Evolutionary conservation across 1,140 invertebrate species (phyloP), one percentile per base, ranked within the genome.

Genomic region (Bilobella aurantiaca): DNA sequence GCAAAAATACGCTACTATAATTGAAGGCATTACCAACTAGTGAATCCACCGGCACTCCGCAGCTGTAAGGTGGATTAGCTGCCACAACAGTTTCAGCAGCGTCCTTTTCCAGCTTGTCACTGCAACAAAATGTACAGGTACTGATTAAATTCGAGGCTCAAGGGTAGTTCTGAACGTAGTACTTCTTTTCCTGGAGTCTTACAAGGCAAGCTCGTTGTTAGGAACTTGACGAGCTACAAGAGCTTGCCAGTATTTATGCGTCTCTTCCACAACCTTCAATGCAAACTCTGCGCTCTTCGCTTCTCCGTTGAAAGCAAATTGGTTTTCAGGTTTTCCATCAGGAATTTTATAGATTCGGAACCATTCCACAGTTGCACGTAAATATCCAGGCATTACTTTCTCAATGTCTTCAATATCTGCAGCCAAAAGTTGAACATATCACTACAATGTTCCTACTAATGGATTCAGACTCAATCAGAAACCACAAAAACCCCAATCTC

Each of bases 261-360:
- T 90, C 77, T 95, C 91, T 63, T 88, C 84, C 67, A 98, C 84
- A 31, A 98, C 82, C 67, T 88, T 85, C 63, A 87, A 79, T 42
- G 95, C 93, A 81, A 93, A 97, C 42, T 89, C 88, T 57, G 83
- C 84, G 75, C 91, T 84, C 80, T 98, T 97, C 23, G 93, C 87
- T 79, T 97, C 88, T 16, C 91, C 95, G 78, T 96, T 90, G 77
- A 98, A 98, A 8, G 94, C 97, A 85, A 99, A 99, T 75, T 91
- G 83, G 81, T 99, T 99, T 77, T 87, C 86, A 0, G 94, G 93
- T 79, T 99, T 98, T 37, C 96, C 96, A 83, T 97, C 93, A 58
- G 97, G 97, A 75, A 98, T 91, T 81, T 99, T 99, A 80, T 99
- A 99, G 68, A 96, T 90, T 74, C 89, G 89, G 76, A 99, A 97